These are phyloP conservation scores for Oeneis ivallda DNA, from an alignment of 2,888 invertebrate genomes.

Conservation along the genomic window DNA sequence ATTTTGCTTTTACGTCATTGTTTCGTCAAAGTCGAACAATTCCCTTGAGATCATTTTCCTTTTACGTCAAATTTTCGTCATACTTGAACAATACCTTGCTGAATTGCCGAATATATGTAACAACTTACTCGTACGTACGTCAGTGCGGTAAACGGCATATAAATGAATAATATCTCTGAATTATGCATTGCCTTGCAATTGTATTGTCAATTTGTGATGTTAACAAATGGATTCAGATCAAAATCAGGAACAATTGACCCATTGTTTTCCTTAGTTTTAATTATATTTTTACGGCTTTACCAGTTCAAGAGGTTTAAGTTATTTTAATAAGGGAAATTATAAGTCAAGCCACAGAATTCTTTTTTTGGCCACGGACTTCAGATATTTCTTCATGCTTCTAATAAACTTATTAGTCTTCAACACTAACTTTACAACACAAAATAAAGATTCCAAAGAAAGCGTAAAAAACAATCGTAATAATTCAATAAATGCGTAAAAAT, in stretches of 20 bases:
- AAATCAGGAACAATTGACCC: background rate
- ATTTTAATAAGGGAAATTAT: too few relatives aligned
- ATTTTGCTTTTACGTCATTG: constrained; percentile 5
- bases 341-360: too few relatives aligned
- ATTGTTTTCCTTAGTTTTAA: background rate
- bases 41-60: background rate
- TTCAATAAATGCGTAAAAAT: too few relatives aligned
- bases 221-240: background rate
- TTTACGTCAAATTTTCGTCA: too few relatives aligned
- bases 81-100: too few relatives aligned
- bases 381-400: too few relatives aligned
- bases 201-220: background rate
- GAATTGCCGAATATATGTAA: background rate
- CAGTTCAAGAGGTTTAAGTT: background rate
- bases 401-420: too few relatives aligned
- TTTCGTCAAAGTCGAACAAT: background rate
- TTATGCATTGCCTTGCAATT: background rate
- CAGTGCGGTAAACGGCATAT: background rate
- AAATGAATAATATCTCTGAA: background rate
- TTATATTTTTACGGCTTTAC: background rate
- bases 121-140: background rate
- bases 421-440: too few relatives aligned
- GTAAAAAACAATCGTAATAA: too few relatives aligned
- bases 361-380: too few relatives aligned
- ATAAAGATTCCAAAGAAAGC: too few relatives aligned